Conservation (phyloP, 2,113 vertebrate species). For the Thamnophis sirtalis region DNA sequence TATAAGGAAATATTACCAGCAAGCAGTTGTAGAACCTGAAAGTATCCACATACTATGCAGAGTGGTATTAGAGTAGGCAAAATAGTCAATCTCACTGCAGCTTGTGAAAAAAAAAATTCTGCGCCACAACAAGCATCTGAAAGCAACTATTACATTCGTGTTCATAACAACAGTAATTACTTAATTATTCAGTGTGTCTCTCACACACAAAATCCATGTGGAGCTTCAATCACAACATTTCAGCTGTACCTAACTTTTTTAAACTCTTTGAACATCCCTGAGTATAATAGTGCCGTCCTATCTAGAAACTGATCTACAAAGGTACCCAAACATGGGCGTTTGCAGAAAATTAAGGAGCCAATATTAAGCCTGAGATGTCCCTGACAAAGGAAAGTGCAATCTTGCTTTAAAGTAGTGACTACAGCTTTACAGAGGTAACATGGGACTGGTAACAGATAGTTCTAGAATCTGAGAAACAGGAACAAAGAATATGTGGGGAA, state of each 20-base stretch:
- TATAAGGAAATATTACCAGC: too few species aligned
- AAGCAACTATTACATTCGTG: neutral
- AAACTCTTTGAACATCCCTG: neutral
- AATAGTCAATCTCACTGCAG: neutral
- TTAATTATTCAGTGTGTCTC: neutral
- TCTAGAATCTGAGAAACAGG: neutral
- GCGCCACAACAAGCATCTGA: neutral
- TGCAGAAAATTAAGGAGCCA: neutral
- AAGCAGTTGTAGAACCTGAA: neutral
- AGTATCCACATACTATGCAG: neutral
- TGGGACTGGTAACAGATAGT: neutral
- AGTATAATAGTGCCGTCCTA: neutral
- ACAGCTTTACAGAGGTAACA: neutral
- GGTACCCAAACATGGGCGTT: neutral
- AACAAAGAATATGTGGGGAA: neutral
- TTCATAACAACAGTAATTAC: neutral
- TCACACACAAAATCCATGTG: neutral
- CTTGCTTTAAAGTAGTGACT: neutral
- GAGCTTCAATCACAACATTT: neutral
- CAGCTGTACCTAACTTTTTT: neutral
- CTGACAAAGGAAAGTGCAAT: neutral
- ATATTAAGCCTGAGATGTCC: neutral
- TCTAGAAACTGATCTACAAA: neutral
- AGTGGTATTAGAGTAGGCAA: neutral
- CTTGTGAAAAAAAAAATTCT: neutral